Percentiles rank a stretch among this genome's conserved stretches.
Evolutionary conservation across 2,113 vertebrate species (phyloP).

Genomic region (Apteryx owenii): DNA sequence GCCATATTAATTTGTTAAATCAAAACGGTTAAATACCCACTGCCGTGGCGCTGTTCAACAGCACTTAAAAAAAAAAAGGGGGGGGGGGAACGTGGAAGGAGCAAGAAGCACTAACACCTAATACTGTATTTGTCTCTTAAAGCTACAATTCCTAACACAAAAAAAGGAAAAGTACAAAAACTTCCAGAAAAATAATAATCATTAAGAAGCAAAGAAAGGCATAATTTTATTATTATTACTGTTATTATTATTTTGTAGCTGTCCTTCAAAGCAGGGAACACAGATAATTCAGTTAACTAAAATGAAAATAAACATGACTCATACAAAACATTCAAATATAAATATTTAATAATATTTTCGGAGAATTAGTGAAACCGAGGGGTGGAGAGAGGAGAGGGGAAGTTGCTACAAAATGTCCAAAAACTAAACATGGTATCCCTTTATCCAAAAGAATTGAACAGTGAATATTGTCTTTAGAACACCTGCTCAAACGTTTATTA

Average conservation of each 20-base stretch:
- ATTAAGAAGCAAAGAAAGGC: not conserved
- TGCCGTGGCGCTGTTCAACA: not conserved
- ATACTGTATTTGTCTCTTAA: not conserved
- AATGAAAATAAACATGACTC: not conserved
- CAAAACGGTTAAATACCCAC: not conserved
- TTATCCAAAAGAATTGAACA: not conserved
- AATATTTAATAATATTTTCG: not conserved
- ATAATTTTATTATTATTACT: not conserved
- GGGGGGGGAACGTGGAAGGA: not conserved
- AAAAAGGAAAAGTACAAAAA: not conserved
- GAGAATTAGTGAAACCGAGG: not conserved
- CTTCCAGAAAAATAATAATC: not conserved
- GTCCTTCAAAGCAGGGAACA: not conserved
- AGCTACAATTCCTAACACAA: not conserved
- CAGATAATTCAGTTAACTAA: not conserved
- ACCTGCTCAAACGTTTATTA: not conserved
- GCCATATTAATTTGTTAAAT: not conserved
- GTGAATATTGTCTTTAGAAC: not conserved
- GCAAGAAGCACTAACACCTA: not conserved
- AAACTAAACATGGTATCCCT: not conserved
- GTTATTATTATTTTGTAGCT: not conserved
- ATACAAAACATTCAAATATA: not conserved
- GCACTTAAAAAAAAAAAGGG: not conserved
- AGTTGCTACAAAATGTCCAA: not conserved
- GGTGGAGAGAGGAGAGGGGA: not conserved